Conservation (phyloP, 1,140 invertebrate genomes). For the Babylonia areolata region DNA sequence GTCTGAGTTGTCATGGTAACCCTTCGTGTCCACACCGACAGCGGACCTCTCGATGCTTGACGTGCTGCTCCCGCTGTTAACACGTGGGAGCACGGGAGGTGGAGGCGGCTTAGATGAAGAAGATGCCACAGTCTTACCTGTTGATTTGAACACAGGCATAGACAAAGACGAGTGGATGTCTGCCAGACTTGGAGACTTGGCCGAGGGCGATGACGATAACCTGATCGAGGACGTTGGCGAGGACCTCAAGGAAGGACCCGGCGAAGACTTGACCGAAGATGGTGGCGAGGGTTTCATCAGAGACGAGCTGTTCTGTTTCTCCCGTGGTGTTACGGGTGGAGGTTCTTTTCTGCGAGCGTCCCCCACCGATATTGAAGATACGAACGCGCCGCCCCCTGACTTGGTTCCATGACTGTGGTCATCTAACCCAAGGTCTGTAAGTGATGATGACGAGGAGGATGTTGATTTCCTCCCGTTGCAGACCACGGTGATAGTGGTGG, state of each 20-base stretch:
- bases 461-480: conserved; percentile 4
- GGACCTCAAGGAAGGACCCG: not conserved
- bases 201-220: not conserved
- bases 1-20: not conserved
- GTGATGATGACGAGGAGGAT: not conserved
- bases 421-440: not conserved
- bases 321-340: conserved; percentile 2
- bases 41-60: not conserved
- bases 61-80: not conserved
- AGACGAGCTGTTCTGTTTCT: not conserved
- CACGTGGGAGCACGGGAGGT: not conserved
- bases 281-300: not conserved
- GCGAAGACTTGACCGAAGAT: not conserved
- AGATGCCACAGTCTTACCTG: not conserved
- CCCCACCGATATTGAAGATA: not conserved
- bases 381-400: not conserved
- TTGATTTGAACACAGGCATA: not conserved
- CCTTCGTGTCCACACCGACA: not conserved
- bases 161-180: not conserved
- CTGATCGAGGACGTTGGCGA: not conserved
- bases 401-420: not conserved
- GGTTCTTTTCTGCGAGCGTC: not conserved
- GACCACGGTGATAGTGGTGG: conserved; percentile 5
- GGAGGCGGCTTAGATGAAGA: not conserved
- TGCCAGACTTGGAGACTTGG: not conserved